A percentile compares a stretch with the other conserved stretches of the same genome.
Conservation (phyloP, 1,140 invertebrate species). For the Subanguina moxae region DNA sequence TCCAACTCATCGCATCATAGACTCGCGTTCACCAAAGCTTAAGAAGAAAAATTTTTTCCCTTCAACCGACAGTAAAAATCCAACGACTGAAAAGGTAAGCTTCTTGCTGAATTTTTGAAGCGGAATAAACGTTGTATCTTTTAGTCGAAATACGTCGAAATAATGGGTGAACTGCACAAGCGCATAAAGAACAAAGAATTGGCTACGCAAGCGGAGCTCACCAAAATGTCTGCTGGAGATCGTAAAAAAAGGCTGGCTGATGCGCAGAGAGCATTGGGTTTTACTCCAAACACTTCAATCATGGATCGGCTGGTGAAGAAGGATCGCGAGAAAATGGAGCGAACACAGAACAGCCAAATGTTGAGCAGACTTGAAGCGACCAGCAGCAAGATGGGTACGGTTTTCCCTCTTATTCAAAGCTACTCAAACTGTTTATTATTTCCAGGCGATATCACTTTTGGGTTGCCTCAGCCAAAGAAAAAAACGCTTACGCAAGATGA, state of each 20-base stretch:
- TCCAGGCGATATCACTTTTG: not conserved
- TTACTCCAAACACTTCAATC: not conserved
- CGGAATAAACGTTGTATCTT: too few relatives aligned
- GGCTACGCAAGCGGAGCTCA: not conserved
- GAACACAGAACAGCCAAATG: not conserved
- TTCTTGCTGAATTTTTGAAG: too few relatives aligned
- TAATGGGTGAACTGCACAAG: not conserved
- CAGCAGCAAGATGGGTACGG: not conserved
- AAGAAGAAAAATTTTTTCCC: too few relatives aligned
- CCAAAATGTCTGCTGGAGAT: not conserved
- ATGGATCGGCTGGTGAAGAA: not conserved
- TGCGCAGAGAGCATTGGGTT: not conserved
- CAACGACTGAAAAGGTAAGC: too few relatives aligned
- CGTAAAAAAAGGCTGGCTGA: not conserved
- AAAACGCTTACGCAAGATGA: not conserved
- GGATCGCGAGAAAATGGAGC: not conserved
- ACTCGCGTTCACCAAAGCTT: too few relatives aligned
- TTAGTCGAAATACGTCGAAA: too few relatives aligned
- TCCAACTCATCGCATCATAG: too few relatives aligned
- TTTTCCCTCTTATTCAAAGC: not conserved
- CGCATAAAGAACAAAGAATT: slow-evolving; percentile 2
- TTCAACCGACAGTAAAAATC: too few relatives aligned
- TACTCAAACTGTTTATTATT: not conserved
- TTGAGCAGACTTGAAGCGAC: not conserved
- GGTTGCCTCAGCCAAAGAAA: not conserved